Base-by-base conservation (phyloP, 2,888 invertebrate genomes). In the Seira musarum region DNA sequence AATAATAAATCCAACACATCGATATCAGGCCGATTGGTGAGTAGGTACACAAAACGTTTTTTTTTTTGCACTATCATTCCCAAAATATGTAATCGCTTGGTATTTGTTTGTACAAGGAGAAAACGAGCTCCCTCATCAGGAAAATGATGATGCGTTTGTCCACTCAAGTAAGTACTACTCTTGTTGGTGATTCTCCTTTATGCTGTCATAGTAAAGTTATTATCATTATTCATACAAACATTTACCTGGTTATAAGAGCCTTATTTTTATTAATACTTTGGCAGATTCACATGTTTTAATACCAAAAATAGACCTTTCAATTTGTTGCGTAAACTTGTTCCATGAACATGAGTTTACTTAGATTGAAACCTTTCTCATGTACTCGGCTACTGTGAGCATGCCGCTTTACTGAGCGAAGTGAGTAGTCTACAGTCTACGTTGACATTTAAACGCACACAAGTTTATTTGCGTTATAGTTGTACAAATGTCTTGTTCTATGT, bases 31-130 rank as follows among this genome's bases (percentile, higher is more conserved):
- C 65, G 66, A 68, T 46, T 68, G 61, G 46, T 75, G 40, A 57
- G 35, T 65, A 65, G 71, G 46, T 70, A 70, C 61, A 70, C 17
- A 61, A 61, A 61, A 22, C 61, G 40, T 69, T 69, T 17, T 30
- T 30, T 40, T 73, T 72, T 73, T 68, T 75, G 68, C 75, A 68
- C 61, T 75, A 75, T 67, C 75, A 75, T 75, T 75, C 75, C 67
- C 24, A 75, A 68, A 75, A 46, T 25, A 68, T 75, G 68, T 68
- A 75, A 75, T 75, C 75, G 61, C 22, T 60, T 66, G 46, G 24
- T 24, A 13, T 60, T 68, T 75, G 68, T 75, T 75, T 75, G 63
- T 61, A 61, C 68, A 30, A 63, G 67, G 61, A 75, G 75, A 75
- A 75, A 75, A 75, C 46, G 46, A 61, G 40, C 75, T 60, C 24